phyloP scores from a whole-genome alignment of 2,113 vertebrate species.

The Pogonocichla stellata region DNA sequence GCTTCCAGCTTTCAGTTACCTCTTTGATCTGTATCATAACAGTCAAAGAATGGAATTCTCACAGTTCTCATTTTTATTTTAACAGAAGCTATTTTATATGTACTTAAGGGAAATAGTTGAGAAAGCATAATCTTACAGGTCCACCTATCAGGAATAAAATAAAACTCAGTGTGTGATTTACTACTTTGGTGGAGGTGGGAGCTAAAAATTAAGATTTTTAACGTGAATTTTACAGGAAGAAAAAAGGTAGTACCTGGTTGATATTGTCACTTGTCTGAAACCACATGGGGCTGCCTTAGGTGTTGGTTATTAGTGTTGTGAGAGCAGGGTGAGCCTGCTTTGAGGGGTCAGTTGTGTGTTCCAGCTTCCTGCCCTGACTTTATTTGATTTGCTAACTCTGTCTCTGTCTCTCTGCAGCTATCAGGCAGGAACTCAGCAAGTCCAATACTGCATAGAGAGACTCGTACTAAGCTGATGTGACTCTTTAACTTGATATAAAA shows the following conservation, averaged over 20 bases:
- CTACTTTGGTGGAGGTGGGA: neutral
- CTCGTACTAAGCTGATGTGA: conserved; percentile 63
- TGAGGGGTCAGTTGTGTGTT: neutral
- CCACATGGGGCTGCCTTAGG: accelerated
- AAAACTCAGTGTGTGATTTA: neutral
- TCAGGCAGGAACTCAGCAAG: conserved; percentile 96
- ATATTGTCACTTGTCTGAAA: neutral
- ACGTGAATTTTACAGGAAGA: no score
- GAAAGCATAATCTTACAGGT: neutral
- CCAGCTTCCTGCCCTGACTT: neutral
- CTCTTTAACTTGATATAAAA: conserved; percentile 75
- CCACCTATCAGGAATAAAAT: neutral
- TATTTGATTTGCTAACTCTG: neutral
- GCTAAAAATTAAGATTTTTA: neutral
- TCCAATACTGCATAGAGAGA: conserved; percentile 89
- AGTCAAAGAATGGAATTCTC: neutral
- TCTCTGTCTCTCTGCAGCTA: conserved; percentile 75
- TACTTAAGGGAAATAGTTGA: neutral
- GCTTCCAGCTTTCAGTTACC: neutral
- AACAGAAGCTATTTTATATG: neutral
- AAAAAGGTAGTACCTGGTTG: neutral
- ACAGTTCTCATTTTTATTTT: neutral
- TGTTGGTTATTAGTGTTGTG: accelerated
- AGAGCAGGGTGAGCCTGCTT: neutral
- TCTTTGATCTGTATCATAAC: neutral